These are phyloP conservation scores for Pan troglodytes DNA, from an alignment of 2,113 vertebrate species.

Conservation along the genomic window NHGRI_mPanTro3-v2.1_pri NC_072421.2:130952501-130953000, in stretches of 20 bases:
- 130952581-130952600: background rate
- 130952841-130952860: background rate
- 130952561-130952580: too few relatives aligned
- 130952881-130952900: background rate
- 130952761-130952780: background rate
- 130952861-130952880: background rate
- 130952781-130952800: background rate
- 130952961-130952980: background rate
- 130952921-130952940: background rate
- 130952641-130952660: background rate
- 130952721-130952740: background rate
- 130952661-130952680: background rate
- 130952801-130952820: background rate
- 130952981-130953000: background rate
- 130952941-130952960: background rate
- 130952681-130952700: background rate
- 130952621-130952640: background rate
- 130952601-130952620: constrained; percentile 48
- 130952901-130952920: background rate
- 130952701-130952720: background rate
- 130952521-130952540: too few relatives aligned
- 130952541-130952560: too few relatives aligned
- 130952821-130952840: constrained; percentile 17
- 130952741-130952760: background rate
- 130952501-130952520: too few relatives aligned